These are phyloP conservation scores for Agonopterix subpropinquella DNA, from an alignment of 2,888 invertebrate genomes.

Conservation along the genomic window DNA sequence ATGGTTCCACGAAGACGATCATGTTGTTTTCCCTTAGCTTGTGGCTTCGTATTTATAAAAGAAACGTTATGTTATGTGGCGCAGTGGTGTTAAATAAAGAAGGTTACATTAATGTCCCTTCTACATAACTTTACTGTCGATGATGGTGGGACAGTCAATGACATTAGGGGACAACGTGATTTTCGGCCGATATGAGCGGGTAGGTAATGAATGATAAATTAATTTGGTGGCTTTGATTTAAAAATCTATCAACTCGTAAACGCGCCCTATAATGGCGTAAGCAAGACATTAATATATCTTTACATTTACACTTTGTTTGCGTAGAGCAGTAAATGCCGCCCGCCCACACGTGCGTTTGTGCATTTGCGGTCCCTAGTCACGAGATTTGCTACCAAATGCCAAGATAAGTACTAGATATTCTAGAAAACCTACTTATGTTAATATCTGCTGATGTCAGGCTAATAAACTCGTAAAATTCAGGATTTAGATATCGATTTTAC, in stretches of 20 bases:
- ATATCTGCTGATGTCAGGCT: background rate
- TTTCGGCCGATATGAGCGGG: no score
- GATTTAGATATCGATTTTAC: no score
- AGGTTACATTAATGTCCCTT: no score
- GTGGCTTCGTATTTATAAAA: background rate
- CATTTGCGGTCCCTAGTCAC: slow-evolving; percentile 9
- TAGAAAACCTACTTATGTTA: slow-evolving; percentile 3
- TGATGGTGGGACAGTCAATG: no score
- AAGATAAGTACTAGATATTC: slow-evolving; percentile 8
- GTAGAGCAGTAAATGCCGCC: slow-evolving; percentile 14
- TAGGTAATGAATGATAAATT: no score
- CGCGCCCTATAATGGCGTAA: background rate
- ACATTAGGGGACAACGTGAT: no score
- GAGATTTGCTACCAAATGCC: slow-evolving; percentile 7
- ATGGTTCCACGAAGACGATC: slow-evolving; percentile 12
- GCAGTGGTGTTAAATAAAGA: background rate
- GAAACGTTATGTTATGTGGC: background rate
- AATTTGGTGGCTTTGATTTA: no score
- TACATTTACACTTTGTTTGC: slow-evolving; percentile 17
- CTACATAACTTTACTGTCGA: no score
- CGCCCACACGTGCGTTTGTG: slow-evolving; percentile 12
- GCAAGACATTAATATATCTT: background rate
- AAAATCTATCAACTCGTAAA: no score
- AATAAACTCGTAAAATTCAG: slow-evolving; percentile 1
- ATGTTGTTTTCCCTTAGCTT: slow-evolving; percentile 9